phyloP scores from a whole-genome alignment of 2,797 vertebrate species.

The Pantherophis vulpinus region DNA sequence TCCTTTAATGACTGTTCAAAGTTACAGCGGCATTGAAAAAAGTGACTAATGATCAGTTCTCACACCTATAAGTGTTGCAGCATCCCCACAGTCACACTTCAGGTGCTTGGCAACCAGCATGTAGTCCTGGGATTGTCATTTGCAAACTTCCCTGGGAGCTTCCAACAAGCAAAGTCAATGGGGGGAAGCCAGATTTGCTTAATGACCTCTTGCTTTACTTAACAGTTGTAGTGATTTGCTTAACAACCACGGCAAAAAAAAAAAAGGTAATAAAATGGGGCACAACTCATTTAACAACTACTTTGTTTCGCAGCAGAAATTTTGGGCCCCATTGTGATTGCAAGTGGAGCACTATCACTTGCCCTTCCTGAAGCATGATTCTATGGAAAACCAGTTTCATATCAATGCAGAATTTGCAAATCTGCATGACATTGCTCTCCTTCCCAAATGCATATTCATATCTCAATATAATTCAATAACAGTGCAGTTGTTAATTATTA shows the following conservation, averaged over 20 bases:
- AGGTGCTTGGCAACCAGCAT: background rate
- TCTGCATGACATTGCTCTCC: constrained; percentile 7
- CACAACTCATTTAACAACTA: background rate
- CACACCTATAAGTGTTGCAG: background rate
- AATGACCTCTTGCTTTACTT: background rate
- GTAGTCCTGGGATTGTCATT: background rate
- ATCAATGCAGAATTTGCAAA: background rate
- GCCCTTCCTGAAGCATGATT: background rate
- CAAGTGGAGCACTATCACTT: background rate
- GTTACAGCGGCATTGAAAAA: background rate
- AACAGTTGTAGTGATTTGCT: background rate
- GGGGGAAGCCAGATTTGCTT: background rate
- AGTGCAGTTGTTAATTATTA: background rate
- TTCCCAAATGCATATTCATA: background rate
- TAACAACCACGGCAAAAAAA: background rate
- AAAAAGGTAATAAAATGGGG: background rate
- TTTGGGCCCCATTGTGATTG: background rate
- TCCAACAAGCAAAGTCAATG: background rate
- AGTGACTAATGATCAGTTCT: background rate
- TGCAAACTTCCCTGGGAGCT: background rate
- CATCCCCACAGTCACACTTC: background rate
- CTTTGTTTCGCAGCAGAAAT: background rate
- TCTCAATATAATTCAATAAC: background rate
- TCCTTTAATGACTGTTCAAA: background rate
- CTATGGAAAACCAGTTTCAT: background rate